A percentile compares a stretch with the other conserved stretches of the same genome.
phyloP scores from a whole-genome alignment of 2,113 vertebrate genomes.

The Rhea americana region DNA sequence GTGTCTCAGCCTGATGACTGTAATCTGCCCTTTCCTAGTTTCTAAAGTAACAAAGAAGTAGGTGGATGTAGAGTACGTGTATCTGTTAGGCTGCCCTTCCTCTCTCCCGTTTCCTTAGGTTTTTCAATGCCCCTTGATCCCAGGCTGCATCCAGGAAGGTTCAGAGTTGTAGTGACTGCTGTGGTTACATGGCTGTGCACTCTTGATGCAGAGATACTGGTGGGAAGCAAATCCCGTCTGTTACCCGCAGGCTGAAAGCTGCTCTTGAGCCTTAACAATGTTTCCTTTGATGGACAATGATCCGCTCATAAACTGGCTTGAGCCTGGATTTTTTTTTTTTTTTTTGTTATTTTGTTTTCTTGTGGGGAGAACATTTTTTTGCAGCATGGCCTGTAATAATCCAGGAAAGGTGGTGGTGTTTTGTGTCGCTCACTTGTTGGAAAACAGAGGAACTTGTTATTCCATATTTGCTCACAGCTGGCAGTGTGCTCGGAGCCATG shows the following conservation, averaged over 20 bases:
- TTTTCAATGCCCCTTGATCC: accelerated
- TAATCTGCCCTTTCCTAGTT: accelerated
- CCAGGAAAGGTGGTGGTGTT: not conserved
- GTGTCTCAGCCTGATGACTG: accelerated
- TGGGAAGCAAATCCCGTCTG: not conserved
- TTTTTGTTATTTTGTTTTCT: not conserved
- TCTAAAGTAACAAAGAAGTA: accelerated
- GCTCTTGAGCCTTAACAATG: not conserved
- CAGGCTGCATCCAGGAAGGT: accelerated
- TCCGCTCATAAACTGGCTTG: not conserved
- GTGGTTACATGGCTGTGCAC: accelerated
- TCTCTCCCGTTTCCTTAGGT: accelerated
- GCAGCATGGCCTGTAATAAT: not conserved
- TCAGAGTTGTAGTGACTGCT: accelerated
- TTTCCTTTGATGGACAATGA: not conserved
- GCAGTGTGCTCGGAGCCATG: not conserved
- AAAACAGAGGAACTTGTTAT: accelerated
- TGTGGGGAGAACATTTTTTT: not conserved
- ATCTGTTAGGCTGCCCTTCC: accelerated
- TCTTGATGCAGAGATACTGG: not conserved
- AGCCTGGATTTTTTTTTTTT: not conserved
- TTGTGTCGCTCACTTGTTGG: not conserved
- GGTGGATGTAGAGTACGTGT: accelerated
- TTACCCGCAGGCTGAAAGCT: accelerated
- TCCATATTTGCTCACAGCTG: not conserved